Base-by-base conservation (phyloP, 1,140 invertebrate species). In the Eumeta japonica region DNA sequence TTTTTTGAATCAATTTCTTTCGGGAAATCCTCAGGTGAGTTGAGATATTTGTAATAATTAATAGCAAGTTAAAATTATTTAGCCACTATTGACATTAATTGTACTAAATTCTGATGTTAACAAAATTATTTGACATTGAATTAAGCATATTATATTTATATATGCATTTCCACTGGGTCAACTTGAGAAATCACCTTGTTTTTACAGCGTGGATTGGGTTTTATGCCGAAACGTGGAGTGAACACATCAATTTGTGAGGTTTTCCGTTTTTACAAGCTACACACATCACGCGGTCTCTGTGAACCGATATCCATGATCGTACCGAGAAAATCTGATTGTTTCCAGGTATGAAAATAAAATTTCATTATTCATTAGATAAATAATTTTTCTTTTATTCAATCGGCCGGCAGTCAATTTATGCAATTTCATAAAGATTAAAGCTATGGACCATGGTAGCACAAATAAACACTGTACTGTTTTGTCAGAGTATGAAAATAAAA, bases 261-360 rank as follows among this genome's bases (percentile, higher is more conserved):
- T 28, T 90, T 88, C 60, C 82, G 92, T 37, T 95, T 97, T 76
- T 97, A 90, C 72, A 96, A 96, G 64, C 73, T 97, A 29, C 90
- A 94, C 65, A 90, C 92, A 0, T 89, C 87, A 17, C 84, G 89
- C 40, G 85, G 86, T 13, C 75, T 92, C 28, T 90, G 90, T 63
- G 92, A 97, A 63, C 92, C 92, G 12, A 87, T 97, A 44, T 88
- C 91, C 3, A 95, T 97, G 91, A 93, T 95, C 45, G 92, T 94
- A 19, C 93, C 93, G 3, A 77, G 93, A 50, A 94, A 81, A 50
- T 80, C 77, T 12, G 79, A 81, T 48, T 79, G 79, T 37, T 82
- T 81, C 47, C 80, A 82, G 71, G 74, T 74, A 55, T 37, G 11
- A n/a, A 7, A 24, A n/a, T 24, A n/a, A 24, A 24, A 3, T 13